phyloP scores from a whole-genome alignment of 1,140 invertebrate species.

The Papilio polyxenes region DNA sequence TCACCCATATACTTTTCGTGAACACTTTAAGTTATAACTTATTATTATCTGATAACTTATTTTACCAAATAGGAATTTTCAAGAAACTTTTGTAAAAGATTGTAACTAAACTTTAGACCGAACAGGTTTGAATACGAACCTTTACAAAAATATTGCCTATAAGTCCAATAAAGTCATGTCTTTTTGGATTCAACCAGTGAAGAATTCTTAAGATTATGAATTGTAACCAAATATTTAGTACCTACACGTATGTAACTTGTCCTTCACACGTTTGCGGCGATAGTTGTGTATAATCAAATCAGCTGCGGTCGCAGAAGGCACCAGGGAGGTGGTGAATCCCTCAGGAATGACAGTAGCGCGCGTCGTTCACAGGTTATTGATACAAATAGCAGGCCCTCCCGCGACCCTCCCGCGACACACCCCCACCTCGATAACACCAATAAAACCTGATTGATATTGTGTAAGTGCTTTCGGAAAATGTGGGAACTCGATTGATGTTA shows the following conservation, averaged over 20 bases:
- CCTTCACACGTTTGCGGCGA: slow-evolving; percentile 63
- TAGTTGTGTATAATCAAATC: slow-evolving; percentile 75
- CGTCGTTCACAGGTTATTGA: slow-evolving; percentile 79
- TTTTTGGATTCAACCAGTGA: no score
- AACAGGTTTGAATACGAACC: no score
- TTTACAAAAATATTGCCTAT: no score
- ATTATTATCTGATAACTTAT: neutral
- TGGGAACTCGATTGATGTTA: slow-evolving; percentile 80
- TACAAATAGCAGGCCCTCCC: slow-evolving; percentile 72
- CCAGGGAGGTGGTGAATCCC: slow-evolving; percentile 47
- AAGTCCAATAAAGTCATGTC: no score
- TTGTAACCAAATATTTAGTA: neutral
- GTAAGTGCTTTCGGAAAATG: slow-evolving; percentile 80
- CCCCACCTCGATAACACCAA: slow-evolving; percentile 75
- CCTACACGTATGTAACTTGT: neutral
- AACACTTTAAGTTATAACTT: neutral
- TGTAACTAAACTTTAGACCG: no score
- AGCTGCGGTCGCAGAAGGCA: slow-evolving; percentile 53
- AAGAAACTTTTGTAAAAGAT: no score
- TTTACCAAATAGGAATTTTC: neutral
- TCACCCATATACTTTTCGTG: neutral
- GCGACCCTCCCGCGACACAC: slow-evolving; percentile 43
- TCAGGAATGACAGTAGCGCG: slow-evolving; percentile 61
- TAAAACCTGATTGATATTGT: slow-evolving; percentile 81
- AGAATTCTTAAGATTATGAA: no score